Evolutionary conservation across 2,113 vertebrate species (phyloP), one percentile per base, ranked within the genome.

Genomic region (Lepus europaeus): DNA sequence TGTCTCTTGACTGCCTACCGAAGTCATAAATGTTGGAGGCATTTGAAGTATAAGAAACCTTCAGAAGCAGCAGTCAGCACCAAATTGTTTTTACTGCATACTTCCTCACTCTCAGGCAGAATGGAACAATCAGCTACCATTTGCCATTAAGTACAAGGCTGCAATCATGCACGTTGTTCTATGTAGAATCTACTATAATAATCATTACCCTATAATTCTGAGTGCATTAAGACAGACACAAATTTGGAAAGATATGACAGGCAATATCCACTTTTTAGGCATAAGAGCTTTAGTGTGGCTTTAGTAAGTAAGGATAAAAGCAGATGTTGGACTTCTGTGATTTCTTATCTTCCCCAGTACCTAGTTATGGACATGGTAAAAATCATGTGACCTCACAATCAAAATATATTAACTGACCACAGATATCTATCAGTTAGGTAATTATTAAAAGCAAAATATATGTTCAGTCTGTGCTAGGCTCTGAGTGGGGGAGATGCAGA

Each of bases 41-140:
- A 77, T 83, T 92, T 92, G 93, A 93, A 91, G 66, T 87, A 64
- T 89, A 95, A 93, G 78, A 90, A 95, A 94, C 45, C n/a, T 70
- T 88, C 73, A 76, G 83, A 84, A 96, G 81, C 89, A 94, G 39
- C 66, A 94, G 78, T 83, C 77, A 94, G 73, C 83, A 94, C 88
- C 89, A 95, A 95, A 90, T 88, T 96, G 79, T 74, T 80, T 92
- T 93, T 95, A 77, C 59, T 72, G 45, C 6, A 63, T 70, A 22
- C 39, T 64, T 94, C 51, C 51, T 77, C 64, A 89, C 68, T 82
- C 49, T 87, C 80, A 94, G 45, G 39, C 69, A 90, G 74, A 90
- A 82, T 45, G 59, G 95, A 96, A 95, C 73, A 95, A 90, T 95
- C 92, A 93, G 74, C 87, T 88, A 86, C 61, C 49, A 82, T 92